Evolutionary conservation across 2,113 vertebrate genomes (phyloP), one percentile per base, ranked within the genome.

Genomic region (Brachyistius frenatus): DNA sequence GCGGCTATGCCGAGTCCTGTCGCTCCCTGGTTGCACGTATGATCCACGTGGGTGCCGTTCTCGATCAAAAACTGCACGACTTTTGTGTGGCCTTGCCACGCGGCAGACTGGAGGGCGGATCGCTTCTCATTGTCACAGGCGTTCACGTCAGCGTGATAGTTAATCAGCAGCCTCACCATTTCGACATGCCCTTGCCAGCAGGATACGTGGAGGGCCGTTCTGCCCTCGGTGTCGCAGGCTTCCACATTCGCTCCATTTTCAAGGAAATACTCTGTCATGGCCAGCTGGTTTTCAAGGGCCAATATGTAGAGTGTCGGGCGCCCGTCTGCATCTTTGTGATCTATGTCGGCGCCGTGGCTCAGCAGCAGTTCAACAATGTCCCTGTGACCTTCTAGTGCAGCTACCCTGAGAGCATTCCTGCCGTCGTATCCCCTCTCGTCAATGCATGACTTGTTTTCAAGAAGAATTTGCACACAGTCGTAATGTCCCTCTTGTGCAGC

Each of bases 161-260:
- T 96, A n/a, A 98, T 94, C 73, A 99, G 95, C 89, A 96, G 91
- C 85, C 96, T 94, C 32, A 98, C 97, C 97, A 98, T 98, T 80
- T 99, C 98, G 70, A 97, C 53, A 23, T 99, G 98, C 37, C 98
- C 98, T 89, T 99, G 98, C 98, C 98, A 99, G 92, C 98, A 99
- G 86, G 98, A 99, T 75, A 99, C 98, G 23, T 99, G 98, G 49
- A 99, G 97, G 0, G 97, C 97, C 0, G 98, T 99, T 81, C 98
- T 95, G 31, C 98, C 98, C 90, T 99, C 98, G 0, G 96, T 94
- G 90, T 99, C 98, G 5, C 95, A 95, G 0, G 96, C 96, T 88
- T 99, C 98, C 32, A 98, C 97, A 0, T 99, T 96, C 8, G 98
- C 98, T 35, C 96, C 96, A 1, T 97, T 98, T 93, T 99, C 97